Evolutionary conservation across 2,113 vertebrate genomes (phyloP), one percentile per base, ranked within the genome.

Genomic region (Rissa tridactyla): DNA sequence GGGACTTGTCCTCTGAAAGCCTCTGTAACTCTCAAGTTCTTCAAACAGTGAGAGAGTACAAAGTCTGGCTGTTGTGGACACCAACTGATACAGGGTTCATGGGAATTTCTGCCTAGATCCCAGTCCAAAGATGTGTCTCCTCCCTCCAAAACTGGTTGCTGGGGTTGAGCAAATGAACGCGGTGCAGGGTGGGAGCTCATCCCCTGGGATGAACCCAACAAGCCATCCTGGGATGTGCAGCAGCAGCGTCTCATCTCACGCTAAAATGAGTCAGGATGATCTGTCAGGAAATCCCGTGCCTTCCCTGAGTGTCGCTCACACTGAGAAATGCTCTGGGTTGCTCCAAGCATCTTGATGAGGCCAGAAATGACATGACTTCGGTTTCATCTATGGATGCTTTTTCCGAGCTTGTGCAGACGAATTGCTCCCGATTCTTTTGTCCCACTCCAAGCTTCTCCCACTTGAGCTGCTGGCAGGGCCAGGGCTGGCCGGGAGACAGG

Each of bases 211-310:
- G 52, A 94, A 84, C 54, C 49, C 64, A n/a, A 82, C 44, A 58
- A 94, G 20, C 26, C 44, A 61, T 68, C 36, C 52, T 54, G 46
- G 49, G 62, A 65, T 58, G 54, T 62, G 77, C 58, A 94, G 49
- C 83, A 89, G 65, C 72, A 90, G 20, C 20, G 4, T 89, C 57
- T 92, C n/a, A 6, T 90, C 52, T 88, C 79, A 69, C 2, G 11
- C 66, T 92, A 78, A 75, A 91, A 94, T 92, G 86, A 95, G 58
- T 94, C 84, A 90, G 46, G 70, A 73, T 80, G 75, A 80, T 82
- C 22, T 73, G 75, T 82, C 25, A 90, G 81, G 73, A 65, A 91
- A 81, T 84, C 47, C 54, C 9, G 2, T 91, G 78, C 4, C 1
- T 75, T 93, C 38, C 42, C 34, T 2, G 17, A 93, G 22, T 54